Percentiles rank a stretch among this genome's conserved stretches.
Conservation (phyloP, 2,888 invertebrate genomes). For the Dryomyza anilis region DNA sequence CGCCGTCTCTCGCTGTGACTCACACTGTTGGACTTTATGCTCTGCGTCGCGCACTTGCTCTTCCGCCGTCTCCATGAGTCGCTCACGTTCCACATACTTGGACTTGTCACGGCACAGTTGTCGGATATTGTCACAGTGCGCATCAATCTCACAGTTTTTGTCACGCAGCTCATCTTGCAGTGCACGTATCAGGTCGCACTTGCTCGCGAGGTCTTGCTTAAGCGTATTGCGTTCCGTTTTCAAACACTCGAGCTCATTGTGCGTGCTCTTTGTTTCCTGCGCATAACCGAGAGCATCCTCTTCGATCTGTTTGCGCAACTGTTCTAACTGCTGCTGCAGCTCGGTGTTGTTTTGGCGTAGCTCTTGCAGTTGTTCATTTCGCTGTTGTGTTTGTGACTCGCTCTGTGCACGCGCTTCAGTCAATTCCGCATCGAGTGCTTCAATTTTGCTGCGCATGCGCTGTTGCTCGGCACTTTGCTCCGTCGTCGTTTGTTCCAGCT, state of each 20-base stretch:
- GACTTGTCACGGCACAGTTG: constrained; percentile 54
- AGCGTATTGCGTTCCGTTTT: constrained; percentile 56
- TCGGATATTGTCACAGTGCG: constrained; percentile 56
- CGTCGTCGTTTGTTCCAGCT: constrained; percentile 38
- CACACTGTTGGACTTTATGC: constrained; percentile 61
- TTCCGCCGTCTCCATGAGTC: constrained; percentile 54
- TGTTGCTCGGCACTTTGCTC: constrained; percentile 38
- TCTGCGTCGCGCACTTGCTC: constrained; percentile 58
- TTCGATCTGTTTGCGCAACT: constrained; percentile 53
- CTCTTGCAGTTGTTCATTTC: constrained; percentile 46
- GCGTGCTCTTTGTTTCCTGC: constrained; percentile 50
- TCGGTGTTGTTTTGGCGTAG: constrained; percentile 49
- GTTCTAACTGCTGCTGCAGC: constrained; percentile 46
- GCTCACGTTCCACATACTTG: constrained; percentile 55
- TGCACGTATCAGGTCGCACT: constrained; percentile 55
- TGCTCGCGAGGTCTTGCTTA: constrained; percentile 55
- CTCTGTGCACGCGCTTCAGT: constrained; percentile 40
- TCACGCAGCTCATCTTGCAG: constrained; percentile 57
- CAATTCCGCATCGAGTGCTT: constrained; percentile 44
- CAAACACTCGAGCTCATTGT: constrained; percentile 54
- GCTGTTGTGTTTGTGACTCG: constrained; percentile 45
- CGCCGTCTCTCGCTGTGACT: constrained; percentile 59
- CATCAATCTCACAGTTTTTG: constrained; percentile 57
- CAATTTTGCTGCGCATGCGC: constrained; percentile 35
- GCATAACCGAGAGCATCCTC: constrained; percentile 54